phyloP scores from a whole-genome alignment of 1,140 invertebrate genomes.

The Doryteuthis pealeii region DNA sequence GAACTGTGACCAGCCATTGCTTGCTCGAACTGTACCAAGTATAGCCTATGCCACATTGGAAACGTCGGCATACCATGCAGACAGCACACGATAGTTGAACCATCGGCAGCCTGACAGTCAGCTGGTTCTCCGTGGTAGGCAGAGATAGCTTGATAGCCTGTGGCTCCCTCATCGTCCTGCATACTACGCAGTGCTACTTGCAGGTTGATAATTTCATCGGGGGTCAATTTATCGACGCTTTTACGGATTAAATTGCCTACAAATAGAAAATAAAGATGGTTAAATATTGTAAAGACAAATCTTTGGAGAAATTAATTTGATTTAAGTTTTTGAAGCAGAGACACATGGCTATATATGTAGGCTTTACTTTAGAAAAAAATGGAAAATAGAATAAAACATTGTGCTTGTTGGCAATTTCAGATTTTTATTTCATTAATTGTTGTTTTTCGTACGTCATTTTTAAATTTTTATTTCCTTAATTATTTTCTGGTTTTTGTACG shows the following conservation, averaged over 20 bases:
- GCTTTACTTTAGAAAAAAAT: too few relatives aligned
- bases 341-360: too few relatives aligned
- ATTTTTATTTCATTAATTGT: too few relatives aligned
- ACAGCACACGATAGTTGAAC: constrained; percentile 23
- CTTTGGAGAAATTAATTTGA: too few relatives aligned
- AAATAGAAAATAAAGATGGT: not conserved
- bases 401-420: too few relatives aligned
- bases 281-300: too few relatives aligned
- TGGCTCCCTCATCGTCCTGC: constrained; percentile 19
- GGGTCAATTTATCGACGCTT: constrained; percentile 19
- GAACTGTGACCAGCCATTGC: constrained; percentile 7
- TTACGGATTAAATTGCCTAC: constrained; percentile 19
- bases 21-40: constrained; percentile 24
- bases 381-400: too few relatives aligned
- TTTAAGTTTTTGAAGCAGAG: too few relatives aligned
- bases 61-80: constrained; percentile 32
- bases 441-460: too few relatives aligned
- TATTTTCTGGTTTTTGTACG: too few relatives aligned
- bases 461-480: too few relatives aligned
- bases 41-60: constrained; percentile 35
- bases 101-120: constrained; percentile 18
- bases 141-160: constrained; percentile 24
- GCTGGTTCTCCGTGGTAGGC: constrained; percentile 32
- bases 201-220: constrained; percentile 19
- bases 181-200: constrained; percentile 20